Evolutionary conservation across 2,888 invertebrate species (phyloP), one percentile per base, ranked within the genome.

Genomic region (Tineola bisselliella): DNA sequence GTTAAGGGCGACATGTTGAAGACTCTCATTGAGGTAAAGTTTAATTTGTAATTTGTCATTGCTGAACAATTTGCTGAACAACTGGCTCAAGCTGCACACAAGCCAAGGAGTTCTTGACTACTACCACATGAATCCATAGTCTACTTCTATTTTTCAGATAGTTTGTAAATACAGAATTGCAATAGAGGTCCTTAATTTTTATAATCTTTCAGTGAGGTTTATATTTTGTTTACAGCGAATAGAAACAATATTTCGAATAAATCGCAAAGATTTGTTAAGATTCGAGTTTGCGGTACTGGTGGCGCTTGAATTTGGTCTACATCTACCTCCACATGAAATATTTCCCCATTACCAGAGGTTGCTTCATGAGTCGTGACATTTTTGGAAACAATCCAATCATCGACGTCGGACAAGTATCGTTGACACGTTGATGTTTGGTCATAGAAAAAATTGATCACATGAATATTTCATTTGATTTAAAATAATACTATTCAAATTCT

Each of bases 211-310:
- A 25, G 6, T 25, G 6, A 4, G 6, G 2, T 25, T 25, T 25
- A 25, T 56, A 61, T 63, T 71, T 25, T 25, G 6, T 25, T 25
- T 88, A 8, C 88, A 96, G 94, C 94, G 95, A 88, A 94, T 94
- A 54, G 98, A 98, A 86, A 94, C 91, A 66, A 92, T 93, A 17
- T 97, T 98, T 79, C 91, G 98, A 61, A 81, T 98, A 66, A 95
- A 94, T 81, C 91, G 95, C 44, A 95, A 95, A 77, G 98, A 98
- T 71, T 87, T 98, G 65, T 89, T 98, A 67, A 90, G 93, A 33
- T 95, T 95, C 62, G 98, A 99, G 84, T 97, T 99, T 84, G 96
- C 96, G 5, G 96, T 97, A 58, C 88, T 98, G 61, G 96, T 98
- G 59, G 97, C 97, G 2, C 88, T 99, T 63, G 97, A 98, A 83